Conservation (phyloP, 37 sponge, comb jelly and placozoan species). For the Eunapius fragilis region DNA sequence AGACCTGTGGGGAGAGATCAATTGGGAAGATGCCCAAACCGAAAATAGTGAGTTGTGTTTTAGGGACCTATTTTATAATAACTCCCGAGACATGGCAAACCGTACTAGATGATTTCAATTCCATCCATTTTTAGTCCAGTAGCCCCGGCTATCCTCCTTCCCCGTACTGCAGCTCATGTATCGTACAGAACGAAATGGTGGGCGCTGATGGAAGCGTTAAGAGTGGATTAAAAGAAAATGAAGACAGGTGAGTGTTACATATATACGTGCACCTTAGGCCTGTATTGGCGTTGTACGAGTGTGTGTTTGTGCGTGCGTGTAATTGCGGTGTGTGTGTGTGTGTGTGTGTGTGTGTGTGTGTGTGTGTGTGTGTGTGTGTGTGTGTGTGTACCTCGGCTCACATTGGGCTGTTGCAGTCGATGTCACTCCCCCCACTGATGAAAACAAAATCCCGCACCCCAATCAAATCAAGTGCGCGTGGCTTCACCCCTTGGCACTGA, state of each 20-base stretch:
- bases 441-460: too few species aligned
- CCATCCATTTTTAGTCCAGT: background rate
- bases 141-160: slow-evolving; percentile 9
- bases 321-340: too few species aligned
- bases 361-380: too few species aligned
- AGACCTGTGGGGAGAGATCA: background rate
- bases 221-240: slow-evolving; percentile 3
- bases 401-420: too few species aligned
- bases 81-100: background rate
- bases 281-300: background rate
- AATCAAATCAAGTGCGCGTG: too few species aligned
- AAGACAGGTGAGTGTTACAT: slow-evolving; percentile 36
- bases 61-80: background rate
- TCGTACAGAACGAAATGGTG: background rate
- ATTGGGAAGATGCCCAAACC: background rate
- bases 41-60: background rate
- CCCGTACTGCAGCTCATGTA: slow-evolving; percentile 28
- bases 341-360: too few species aligned
- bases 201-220: slow-evolving; percentile 12
- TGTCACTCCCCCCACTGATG: too few species aligned
- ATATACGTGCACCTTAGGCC: background rate
- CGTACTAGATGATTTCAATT: background rate
- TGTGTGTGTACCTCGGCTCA: too few species aligned
- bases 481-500: too few species aligned
- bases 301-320: background rate